Conservation (phyloP, 2,113 vertebrate species). For the Xenus cinereus region DNA sequence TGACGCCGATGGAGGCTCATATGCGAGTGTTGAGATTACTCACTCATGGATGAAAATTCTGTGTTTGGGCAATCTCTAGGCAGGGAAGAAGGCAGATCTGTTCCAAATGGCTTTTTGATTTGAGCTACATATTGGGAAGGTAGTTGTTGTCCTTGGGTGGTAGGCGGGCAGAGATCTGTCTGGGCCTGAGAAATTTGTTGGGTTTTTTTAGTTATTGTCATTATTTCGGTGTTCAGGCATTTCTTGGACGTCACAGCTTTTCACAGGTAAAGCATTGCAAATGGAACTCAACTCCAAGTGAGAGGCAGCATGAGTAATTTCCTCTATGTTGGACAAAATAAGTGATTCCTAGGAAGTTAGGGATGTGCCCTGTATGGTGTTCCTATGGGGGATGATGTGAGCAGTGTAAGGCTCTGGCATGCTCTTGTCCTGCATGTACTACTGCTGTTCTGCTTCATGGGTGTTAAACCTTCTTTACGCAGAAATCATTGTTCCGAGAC, state of each 20-base stretch:
- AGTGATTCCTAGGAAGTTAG: neutral
- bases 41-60: neutral
- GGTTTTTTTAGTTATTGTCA: neutral
- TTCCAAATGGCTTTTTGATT: neutral
- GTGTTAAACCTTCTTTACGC: neutral
- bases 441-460: neutral
- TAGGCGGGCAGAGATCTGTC: neutral
- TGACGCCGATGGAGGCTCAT: neutral
- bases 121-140: neutral
- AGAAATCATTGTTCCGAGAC: neutral
- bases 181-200: neutral
- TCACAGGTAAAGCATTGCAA: neutral
- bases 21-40: neutral
- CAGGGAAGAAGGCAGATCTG: neutral
- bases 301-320: neutral
- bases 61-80: neutral
- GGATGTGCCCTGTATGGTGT: neutral
- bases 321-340: neutral
- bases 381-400: neutral
- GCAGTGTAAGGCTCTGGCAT: neutral
- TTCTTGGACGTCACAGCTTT: neutral
- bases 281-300: neutral
- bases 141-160: neutral
- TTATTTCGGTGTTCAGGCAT: neutral
- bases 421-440: neutral